Percentiles rank a stretch among this genome's conserved stretches.
Evolutionary conservation across 2,113 vertebrate genomes (phyloP).

Genomic region (Galemys pyrenaicus): DNA sequence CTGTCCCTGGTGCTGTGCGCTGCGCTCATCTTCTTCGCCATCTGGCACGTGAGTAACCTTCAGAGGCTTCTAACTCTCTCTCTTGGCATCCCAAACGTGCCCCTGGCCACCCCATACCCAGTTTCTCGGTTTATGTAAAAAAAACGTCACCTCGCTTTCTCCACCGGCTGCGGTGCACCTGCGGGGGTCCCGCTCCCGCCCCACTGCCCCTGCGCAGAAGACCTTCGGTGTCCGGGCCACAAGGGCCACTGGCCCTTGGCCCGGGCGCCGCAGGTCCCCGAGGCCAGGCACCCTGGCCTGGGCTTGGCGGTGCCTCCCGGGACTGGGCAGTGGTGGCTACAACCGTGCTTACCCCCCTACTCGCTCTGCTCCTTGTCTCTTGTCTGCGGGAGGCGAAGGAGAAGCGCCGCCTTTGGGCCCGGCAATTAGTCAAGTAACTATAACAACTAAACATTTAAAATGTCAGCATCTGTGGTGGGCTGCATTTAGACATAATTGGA

Average conservation of each 20-base stretch:
- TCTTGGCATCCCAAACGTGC: rapidly evolving
- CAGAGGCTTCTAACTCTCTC: slow-evolving; percentile 31
- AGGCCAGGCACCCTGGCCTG: neutral
- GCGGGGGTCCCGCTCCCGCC: neutral
- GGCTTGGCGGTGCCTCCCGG: neutral
- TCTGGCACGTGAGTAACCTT: slow-evolving; percentile 95
- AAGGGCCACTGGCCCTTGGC: neutral
- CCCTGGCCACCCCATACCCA: neutral
- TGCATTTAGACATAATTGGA: slow-evolving; percentile 55
- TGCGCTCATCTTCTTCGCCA: slow-evolving; percentile 98
- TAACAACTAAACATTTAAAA: slow-evolving; percentile 74
- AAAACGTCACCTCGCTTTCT: neutral
- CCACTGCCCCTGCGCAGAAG: neutral
- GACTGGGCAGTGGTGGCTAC: neutral
- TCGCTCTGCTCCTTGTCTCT: neutral
- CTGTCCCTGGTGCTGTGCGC: slow-evolving; percentile 96
- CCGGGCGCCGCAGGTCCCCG: rapidly evolving
- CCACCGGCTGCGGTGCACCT: neutral
- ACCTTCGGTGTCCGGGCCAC: neutral
- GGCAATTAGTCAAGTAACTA: slow-evolving; percentile 75
- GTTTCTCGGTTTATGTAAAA: neutral
- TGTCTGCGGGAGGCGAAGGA: neutral
- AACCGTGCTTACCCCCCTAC: neutral
- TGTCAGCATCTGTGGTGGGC: slow-evolving; percentile 70
- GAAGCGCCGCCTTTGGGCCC: neutral